These are phyloP conservation scores for Helicoverpa armigera DNA, from an alignment of 1,140 invertebrate species.

Conservation along the genomic window DNA sequence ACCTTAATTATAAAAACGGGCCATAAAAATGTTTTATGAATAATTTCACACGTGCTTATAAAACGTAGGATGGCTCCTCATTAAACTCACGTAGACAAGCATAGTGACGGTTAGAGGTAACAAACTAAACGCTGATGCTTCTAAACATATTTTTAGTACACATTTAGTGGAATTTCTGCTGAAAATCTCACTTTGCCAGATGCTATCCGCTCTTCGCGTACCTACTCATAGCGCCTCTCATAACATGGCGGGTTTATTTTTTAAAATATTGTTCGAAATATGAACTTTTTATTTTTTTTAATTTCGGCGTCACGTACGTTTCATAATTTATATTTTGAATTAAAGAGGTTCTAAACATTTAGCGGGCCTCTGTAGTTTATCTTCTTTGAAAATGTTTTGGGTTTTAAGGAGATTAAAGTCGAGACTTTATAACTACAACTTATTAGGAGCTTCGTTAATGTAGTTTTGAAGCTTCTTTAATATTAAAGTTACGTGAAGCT, in stretches of 20 bases:
- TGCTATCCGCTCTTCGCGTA: slow-evolving; percentile 21
- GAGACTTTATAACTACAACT: too few relatives aligned
- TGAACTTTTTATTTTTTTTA: background rate
- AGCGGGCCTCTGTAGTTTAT: too few relatives aligned
- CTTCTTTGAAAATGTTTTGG: too few relatives aligned
- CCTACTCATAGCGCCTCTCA: slow-evolving; percentile 8
- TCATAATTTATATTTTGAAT: too few relatives aligned
- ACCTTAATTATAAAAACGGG: background rate
- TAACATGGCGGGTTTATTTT: background rate
- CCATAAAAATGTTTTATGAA: background rate
- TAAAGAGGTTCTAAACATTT: too few relatives aligned
- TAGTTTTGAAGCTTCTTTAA: too few relatives aligned
- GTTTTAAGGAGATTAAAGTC: too few relatives aligned
- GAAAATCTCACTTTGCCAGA: slow-evolving; percentile 37
- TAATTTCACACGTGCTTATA: slow-evolving; percentile 24
- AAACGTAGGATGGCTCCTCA: background rate
- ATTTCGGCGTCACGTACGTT: too few relatives aligned
- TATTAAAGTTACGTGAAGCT: too few relatives aligned
- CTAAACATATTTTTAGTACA: slow-evolving; percentile 37
- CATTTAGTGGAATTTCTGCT: slow-evolving; percentile 13
- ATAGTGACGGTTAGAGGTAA: slow-evolving; percentile 23
- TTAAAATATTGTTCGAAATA: slow-evolving; percentile 7
- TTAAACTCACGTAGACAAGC: slow-evolving; percentile 25
- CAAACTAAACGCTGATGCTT: slow-evolving; percentile 22
- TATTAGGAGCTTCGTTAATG: too few relatives aligned